phyloP scores from a whole-genome alignment of 64 coral and sea anemone genomes.

The Astreopora myriophthalma region DNA sequence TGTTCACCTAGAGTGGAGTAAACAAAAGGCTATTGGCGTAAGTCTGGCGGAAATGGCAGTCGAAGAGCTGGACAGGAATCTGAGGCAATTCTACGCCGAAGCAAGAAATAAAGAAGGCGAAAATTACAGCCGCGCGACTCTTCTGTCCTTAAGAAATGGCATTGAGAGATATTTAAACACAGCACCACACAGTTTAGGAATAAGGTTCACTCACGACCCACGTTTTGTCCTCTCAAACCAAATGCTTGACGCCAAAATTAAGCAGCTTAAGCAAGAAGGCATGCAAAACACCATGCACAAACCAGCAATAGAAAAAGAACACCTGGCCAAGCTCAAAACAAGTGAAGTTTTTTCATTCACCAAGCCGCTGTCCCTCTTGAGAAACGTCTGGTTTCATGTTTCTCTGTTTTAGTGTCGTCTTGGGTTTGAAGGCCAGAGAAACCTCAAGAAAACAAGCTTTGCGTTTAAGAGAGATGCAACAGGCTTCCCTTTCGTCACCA shows the following conservation, averaged over 20 bases:
- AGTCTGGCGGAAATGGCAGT: neutral
- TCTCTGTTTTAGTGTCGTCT: conserved; percentile 36
- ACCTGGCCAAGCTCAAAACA: conserved; percentile 42
- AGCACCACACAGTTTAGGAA: conserved; percentile 1
- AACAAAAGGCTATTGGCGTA: neutral
- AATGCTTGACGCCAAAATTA: conserved; percentile 54
- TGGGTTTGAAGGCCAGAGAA: conserved; percentile 54
- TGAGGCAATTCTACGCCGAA: neutral
- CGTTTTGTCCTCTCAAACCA: neutral
- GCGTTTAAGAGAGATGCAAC: conserved; percentile 21
- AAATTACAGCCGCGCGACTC: neutral
- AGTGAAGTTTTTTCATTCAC: neutral
- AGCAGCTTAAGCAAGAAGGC: neutral
- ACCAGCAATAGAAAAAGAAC: neutral
- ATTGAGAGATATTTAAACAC: conserved; percentile 53
- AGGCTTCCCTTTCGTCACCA: neutral
- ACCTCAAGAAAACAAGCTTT: conserved; percentile 26
- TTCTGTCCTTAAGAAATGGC: conserved; percentile 14
- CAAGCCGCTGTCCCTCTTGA: conserved; percentile 25
- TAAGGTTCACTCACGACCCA: neutral
- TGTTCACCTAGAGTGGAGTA: conserved; percentile 2
- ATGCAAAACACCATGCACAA: conserved; percentile 29
- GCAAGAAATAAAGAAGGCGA: neutral
- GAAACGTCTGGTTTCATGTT: conserved; percentile 70
- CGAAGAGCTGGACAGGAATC: neutral